Evolutionary conservation across 2,113 vertebrate genomes (phyloP), one percentile per base, ranked within the genome.

Genomic region (Albula goreensis): DNA sequence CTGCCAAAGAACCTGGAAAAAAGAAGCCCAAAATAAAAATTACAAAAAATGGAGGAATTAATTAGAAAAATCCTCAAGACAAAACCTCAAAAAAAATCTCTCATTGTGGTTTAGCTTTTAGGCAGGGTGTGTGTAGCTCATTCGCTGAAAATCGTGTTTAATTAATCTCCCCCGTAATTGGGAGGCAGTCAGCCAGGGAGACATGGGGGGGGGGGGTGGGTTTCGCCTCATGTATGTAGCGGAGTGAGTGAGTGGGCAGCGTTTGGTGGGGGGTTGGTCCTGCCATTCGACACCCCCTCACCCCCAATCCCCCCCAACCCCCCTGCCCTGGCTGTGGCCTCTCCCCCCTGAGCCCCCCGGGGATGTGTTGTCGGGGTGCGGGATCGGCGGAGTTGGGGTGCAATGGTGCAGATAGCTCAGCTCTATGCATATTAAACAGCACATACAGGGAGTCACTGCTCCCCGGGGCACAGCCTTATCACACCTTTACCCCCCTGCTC

Each of bases 391-490:
- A 98, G 97, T 97, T 97, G 99, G 99, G 98, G 98, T 99, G 98
- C 97, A 99, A 95, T 93, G 95, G 97, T 97, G 97, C 97, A 98
- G 98, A 99, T 99, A 99, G 97, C 97, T 96, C 96, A 96, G 96
- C 96, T 99, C 98, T 99, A 99, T 99, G 98, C 97, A 99, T 99
- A 99, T 97, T 99, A 99, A 99, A 97, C 96, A 95, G 95, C 96
- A 96, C 96, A 94, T 96, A 95, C 96, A 2, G 91, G 95, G 97
- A 93, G 94, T 96, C 95, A 96, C 95, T 95, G 87, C 88, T 91
- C 94, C 97, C 97, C 95, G 96, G 96, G 97, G 96, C 97, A 70
- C 5, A 95, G 96, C 96, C 97, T 99, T 99, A 99, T 99, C 98
- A 95, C 95, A 96, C 96, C 97, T 97, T 97, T 97, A 96, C 96